Evolutionary conservation across 2,797 vertebrate species (phyloP), one percentile per base, ranked within the genome.

Genomic region (Bufotes viridis): DNA sequence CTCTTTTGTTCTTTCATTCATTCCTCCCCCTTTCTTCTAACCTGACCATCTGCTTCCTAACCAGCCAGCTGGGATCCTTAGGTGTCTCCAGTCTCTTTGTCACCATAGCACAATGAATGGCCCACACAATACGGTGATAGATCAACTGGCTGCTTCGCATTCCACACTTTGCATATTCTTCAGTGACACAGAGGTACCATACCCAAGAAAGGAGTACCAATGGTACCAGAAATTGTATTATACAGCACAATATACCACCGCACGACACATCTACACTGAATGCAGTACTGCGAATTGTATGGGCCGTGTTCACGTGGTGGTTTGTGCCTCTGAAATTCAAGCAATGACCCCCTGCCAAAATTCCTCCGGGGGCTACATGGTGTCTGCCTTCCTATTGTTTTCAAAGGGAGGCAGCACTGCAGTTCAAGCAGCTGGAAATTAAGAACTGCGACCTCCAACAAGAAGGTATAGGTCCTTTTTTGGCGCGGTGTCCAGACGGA

Each of bases 31-130:
- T 83, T 84, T 87, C 81, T 87, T 83, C 83, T 34, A 87, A 79
- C 80, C 63, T 83, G n/a, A 60, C 84, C 88, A 89, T 87, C 88
- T 89, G 88, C 85, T 89, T 87, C 70, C 80, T 69, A 82, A 82
- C 63, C 58, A 72, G 88, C 84, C 85, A 87, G 88, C 84, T 89
- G 88, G 74, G 75, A 42, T 61, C 72, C 79, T 83, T 70, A 86
- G 85, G 85, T 86, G 88, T 87, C 85, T 87, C n/a, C 72, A 87
- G 12, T 61, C 63, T 55, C 65, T 86, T 89, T 89, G 84, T 89
- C 67, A 70, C 79, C 20, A 18, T 82, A 83, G 75, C 55, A 83
- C 65, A 89, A 88, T 60, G 51, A 78, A 49, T 74, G 55, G 15
- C 49, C 67, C 53, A n/a, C 55, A 86, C 72, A 78, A 81, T 75